A percentile compares a stretch with the other conserved stretches of the same genome.
phyloP scores from a whole-genome alignment of 2,113 vertebrate species.

The Chlorocebus sabaeus region DNA sequence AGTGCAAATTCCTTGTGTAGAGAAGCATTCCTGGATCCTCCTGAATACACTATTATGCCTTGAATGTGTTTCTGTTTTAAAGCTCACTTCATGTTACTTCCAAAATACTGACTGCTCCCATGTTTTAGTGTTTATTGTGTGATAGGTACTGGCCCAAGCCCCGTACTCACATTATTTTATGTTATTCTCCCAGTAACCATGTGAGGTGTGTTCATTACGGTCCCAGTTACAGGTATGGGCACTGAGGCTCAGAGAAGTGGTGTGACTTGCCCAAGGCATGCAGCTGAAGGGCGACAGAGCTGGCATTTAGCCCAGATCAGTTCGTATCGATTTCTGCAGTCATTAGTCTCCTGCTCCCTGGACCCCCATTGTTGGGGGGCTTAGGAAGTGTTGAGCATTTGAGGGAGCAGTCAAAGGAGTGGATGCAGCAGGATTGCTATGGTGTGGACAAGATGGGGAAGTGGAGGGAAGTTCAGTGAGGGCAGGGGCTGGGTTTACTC shows the following conservation, averaged over 20 bases:
- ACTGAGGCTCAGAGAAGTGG: not conserved
- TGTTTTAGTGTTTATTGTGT: not conserved
- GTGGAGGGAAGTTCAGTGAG: not conserved
- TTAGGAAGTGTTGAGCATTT: not conserved
- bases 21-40: not conserved
- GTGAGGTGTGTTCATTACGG: not conserved
- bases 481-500: not conserved
- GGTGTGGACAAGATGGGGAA: not conserved
- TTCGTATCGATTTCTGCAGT: not conserved
- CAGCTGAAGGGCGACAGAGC: not conserved
- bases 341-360: not conserved
- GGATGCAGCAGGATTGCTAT: not conserved
- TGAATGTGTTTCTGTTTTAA: not conserved
- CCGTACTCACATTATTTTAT: fast-evolving
- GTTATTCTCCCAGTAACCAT: not conserved
- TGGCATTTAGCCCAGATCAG: not conserved
- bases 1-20: not conserved
- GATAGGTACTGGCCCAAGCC: not conserved
- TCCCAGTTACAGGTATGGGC: not conserved
- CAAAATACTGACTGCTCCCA: not conserved
- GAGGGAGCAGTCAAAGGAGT: not conserved
- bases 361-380: not conserved
- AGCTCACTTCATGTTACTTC: not conserved
- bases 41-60: not conserved
- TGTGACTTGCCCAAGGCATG: not conserved